Evolutionary conservation across 2,113 vertebrate genomes (phyloP), one percentile per base, ranked within the genome.

Genomic region (Motacilla alba): DNA sequence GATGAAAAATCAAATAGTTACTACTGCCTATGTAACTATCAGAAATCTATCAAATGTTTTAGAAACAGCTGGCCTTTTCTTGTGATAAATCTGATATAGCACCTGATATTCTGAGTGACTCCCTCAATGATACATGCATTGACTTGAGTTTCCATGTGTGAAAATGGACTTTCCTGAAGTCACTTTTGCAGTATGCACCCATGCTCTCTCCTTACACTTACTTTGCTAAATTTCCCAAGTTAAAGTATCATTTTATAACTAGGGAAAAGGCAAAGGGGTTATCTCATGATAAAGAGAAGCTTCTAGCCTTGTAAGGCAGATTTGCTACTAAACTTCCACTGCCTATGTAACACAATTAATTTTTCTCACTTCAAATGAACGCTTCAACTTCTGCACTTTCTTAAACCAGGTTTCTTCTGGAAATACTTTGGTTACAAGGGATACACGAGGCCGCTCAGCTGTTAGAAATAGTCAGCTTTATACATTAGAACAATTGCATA

Each of bases 401-500:
- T 55, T 66, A 35, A 83, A 92, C n/a, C 53, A 97, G 97, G 77
- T 89, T 83, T 95, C 95, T 52, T 44, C 91, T 44, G 96, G 90
- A 89, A 88, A 84, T n/a, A 59, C 92, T 58, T 70, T 94, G 77
- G 91, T 98, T 35, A 96, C 97, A 93, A 97, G 74, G 35, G 98
- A 97, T 59, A 72, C 97, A 58, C 96, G 94, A 95, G 97, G 98
- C 64, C 97, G 87, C 30, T 98, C 98, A 88, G 95, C 98, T 30
- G 33, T 97, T 64, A 98, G 98, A 94, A 98, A 94, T 2, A 97
- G 97, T 94, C 98, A 98, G 59, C 84, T 96, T 67, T 95, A 73
- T 35, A 41, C 89, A 19, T 41, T 80, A 17, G 83, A 95, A 15
- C 82, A 96, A 44, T 11, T 93, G n/a, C 90, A 87, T 60, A 97